phyloP scores from a whole-genome alignment of 2,113 vertebrate genomes.

The Nothoprocta pentlandii region DNA sequence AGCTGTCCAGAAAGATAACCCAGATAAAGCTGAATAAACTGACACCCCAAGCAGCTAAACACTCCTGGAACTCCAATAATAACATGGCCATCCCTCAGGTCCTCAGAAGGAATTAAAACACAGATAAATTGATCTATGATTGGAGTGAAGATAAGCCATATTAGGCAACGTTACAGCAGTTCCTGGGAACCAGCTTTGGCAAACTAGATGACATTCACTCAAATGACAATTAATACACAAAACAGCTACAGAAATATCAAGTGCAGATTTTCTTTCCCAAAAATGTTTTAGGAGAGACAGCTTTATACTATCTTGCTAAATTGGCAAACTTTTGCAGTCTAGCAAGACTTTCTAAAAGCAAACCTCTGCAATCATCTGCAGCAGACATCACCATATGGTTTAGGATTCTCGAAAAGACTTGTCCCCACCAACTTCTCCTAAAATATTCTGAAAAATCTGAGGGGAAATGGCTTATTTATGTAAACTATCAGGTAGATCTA shows the following conservation, averaged over 20 bases:
- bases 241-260: neutral
- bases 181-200: neutral
- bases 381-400: neutral
- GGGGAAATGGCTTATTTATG: neutral
- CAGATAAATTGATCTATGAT: neutral
- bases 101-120: neutral
- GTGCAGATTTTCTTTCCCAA: neutral
- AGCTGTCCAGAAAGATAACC: neutral
- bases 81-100: accelerated
- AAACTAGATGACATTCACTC: neutral
- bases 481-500: neutral
- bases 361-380: neutral
- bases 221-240: neutral
- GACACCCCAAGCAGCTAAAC: neutral
- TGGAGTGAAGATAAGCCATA: neutral
- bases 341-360: neutral
- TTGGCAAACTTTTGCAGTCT: neutral
- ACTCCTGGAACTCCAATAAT: neutral
- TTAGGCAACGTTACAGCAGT: neutral
- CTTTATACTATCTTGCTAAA: neutral
- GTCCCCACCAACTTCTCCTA: accelerated
- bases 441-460: neutral
- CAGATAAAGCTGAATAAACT: neutral
- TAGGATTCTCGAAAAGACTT: neutral
- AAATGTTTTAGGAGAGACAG: neutral